These are phyloP conservation scores for Avahi laniger DNA, from an alignment of 2,797 vertebrate species.

Conservation along the genomic window DNA sequence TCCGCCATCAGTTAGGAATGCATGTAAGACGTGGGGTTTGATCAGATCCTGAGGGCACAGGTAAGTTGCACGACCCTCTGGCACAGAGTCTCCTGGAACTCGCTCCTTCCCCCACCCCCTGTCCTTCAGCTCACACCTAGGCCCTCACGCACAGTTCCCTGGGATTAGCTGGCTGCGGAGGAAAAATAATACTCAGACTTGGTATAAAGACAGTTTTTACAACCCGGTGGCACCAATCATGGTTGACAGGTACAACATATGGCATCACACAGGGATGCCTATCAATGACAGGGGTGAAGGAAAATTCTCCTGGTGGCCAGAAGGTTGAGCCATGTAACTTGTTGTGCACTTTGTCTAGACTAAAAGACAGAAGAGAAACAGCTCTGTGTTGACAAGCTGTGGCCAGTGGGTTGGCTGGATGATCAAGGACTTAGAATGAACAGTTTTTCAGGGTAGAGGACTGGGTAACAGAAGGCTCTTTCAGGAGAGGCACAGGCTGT, in stretches of 20 bases:
- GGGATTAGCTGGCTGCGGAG: background rate
- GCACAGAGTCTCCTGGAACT: background rate
- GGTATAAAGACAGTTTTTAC: background rate
- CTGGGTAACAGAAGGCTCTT: background rate
- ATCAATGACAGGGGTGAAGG: background rate
- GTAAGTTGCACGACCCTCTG: background rate
- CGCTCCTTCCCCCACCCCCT: background rate
- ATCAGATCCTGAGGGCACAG: background rate
- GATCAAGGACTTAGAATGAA: background rate
- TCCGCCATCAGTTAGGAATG: background rate
- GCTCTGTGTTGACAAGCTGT: background rate
- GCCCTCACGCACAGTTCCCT: background rate
- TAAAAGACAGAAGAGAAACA: background rate
- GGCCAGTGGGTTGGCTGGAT: background rate
- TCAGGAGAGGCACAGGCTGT: background rate
- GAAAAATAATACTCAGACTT: background rate
- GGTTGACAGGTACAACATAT: background rate
- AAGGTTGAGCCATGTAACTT: rapidly evolving
- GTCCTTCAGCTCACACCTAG: background rate
- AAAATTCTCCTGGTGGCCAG: background rate
- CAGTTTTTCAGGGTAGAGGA: background rate
- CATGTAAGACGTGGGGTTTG: rapidly evolving
- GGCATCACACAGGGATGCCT: background rate
- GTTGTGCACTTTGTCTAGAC: background rate
- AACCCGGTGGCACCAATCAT: background rate